A percentile compares a stretch with the other conserved stretches of the same genome.
phyloP scores from a whole-genome alignment of 2,888 invertebrate species.

The Drosophila planitibia region DNA sequence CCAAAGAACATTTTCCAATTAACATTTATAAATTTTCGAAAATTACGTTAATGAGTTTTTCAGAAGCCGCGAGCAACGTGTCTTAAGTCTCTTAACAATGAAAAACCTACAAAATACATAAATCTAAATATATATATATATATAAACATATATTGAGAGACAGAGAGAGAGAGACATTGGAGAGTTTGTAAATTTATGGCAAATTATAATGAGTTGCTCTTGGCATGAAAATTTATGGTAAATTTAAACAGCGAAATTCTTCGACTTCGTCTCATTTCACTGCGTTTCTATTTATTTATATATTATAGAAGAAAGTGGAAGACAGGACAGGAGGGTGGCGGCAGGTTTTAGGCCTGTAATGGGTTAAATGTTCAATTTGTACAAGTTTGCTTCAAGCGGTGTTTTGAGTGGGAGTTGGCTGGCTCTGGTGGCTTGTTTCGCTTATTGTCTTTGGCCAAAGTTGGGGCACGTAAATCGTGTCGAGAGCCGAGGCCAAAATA shows the following conservation, averaged over 20 bases:
- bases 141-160: slow-evolving; percentile 6
- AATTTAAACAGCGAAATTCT: slow-evolving; percentile 70
- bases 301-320: slow-evolving; percentile 22
- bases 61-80: slow-evolving; percentile 53
- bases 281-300: slow-evolving; percentile 64
- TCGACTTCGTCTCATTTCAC: slow-evolving; percentile 42
- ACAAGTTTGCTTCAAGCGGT: slow-evolving; percentile 33
- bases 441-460: slow-evolving; percentile 58
- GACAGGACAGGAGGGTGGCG: neutral
- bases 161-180: neutral
- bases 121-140: slow-evolving; percentile 25
- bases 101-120: slow-evolving; percentile 38
- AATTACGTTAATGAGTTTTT: slow-evolving; percentile 80
- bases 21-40: slow-evolving; percentile 79
- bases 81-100: slow-evolving; percentile 50
- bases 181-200: slow-evolving; percentile 62
- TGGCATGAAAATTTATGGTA: slow-evolving; percentile 76
- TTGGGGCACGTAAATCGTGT: slow-evolving; percentile 49
- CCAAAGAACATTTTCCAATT: slow-evolving; percentile 71
- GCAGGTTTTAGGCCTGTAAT: slow-evolving; percentile 44
- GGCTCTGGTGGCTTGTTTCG: neutral
- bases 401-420: neutral
- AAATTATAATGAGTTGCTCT: slow-evolving; percentile 73
- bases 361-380: slow-evolving; percentile 80
- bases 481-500: slow-evolving; percentile 38